Evolutionary conservation across 2,113 vertebrate genomes (phyloP).

Genomic region (Nymphicus hollandicus): DNA sequence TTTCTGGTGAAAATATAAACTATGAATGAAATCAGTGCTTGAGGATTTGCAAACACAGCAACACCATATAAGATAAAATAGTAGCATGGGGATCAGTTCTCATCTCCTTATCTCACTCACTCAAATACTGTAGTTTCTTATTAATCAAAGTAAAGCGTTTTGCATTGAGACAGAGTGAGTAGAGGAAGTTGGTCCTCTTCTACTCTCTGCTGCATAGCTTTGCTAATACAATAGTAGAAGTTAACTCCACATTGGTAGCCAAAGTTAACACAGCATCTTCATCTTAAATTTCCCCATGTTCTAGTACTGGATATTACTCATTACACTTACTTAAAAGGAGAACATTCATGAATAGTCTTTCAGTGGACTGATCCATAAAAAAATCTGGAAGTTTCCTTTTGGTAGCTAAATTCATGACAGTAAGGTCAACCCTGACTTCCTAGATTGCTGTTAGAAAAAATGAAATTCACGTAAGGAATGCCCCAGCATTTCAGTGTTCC

Average conservation of each 20-base stretch:
- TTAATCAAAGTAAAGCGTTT: background rate
- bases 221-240: background rate
- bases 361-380: background rate
- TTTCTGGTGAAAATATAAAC: background rate
- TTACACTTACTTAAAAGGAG: background rate
- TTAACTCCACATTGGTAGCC: background rate
- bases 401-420: background rate
- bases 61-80: background rate
- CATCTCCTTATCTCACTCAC: background rate
- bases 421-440: background rate
- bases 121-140: background rate
- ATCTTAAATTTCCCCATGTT: background rate
- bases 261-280: background rate
- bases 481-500: background rate
- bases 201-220: background rate
- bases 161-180: background rate
- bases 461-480: background rate
- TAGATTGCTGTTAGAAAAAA: background rate
- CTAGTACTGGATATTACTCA: background rate
- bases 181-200: background rate
- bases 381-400: background rate
- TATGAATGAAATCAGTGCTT: background rate
- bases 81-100: background rate
- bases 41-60: background rate
- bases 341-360: background rate